A percentile compares a stretch with the other conserved stretches of the same genome.
Conservation (phyloP, 1,140 invertebrate species). For the Nylanderia fulva region DNA sequence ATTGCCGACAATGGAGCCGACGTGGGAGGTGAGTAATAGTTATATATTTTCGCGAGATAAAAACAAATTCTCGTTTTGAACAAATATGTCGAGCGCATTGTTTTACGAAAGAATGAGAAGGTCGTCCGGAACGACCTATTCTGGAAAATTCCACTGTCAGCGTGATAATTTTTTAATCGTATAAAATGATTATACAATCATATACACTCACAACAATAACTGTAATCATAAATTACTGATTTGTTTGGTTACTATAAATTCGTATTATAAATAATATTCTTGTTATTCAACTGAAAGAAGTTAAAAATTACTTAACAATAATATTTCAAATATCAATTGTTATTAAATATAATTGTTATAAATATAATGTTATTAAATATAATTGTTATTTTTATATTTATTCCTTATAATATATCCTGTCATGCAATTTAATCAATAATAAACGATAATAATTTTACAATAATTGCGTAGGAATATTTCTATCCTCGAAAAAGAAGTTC, state of each 20-base stretch:
- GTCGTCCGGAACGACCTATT: not conserved
- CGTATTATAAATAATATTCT: not conserved
- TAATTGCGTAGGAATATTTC: not conserved
- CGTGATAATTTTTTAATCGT: not conserved
- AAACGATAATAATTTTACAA: conserved; percentile 7
- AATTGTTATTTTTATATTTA: not conserved
- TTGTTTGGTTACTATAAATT: not conserved
- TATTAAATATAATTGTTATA: too few species aligned
- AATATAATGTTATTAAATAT: too few species aligned
- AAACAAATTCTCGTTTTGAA: not conserved
- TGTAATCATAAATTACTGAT: not conserved
- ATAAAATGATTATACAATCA: not conserved
- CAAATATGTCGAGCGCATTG: not conserved
- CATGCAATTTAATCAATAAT: not conserved
- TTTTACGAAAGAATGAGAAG: not conserved
- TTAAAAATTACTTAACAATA: not conserved
- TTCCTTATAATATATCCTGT: not conserved
- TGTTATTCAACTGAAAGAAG: too few species aligned
- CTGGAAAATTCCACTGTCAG: not conserved
- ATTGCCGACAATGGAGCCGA: not conserved
- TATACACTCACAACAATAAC: not conserved
- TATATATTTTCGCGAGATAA: not conserved
- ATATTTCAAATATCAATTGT: not conserved
- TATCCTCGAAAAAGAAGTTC: not conserved
- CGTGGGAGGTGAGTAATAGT: conserved; percentile 34